These are phyloP conservation scores for Sminthurinus aureus DNA, from an alignment of 2,888 invertebrate species.

Conservation along the genomic window DNA sequence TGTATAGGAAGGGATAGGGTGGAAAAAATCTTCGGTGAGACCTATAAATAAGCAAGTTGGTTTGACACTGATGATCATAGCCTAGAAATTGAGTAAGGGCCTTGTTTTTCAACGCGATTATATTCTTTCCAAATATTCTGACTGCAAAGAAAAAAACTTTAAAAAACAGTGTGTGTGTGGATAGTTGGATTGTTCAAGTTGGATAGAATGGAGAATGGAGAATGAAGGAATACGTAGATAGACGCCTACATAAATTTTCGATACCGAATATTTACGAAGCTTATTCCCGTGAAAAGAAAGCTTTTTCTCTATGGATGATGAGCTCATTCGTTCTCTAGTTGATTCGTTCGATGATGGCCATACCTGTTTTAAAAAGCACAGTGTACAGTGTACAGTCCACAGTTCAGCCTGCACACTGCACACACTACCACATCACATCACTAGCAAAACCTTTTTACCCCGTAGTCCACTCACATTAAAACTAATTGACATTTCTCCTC, in stretches of 20 bases:
- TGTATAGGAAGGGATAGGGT: slow-evolving; percentile 22
- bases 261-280: slow-evolving; percentile 38
- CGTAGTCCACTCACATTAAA: slow-evolving; percentile 39
- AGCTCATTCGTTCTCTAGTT: slow-evolving; percentile 22
- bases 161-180: slow-evolving; percentile 7
- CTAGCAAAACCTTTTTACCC: slow-evolving; percentile 30
- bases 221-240: slow-evolving; percentile 14
- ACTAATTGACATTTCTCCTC: slow-evolving; percentile 44
- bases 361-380: slow-evolving; percentile 22
- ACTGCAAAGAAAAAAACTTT: slow-evolving; percentile 23
- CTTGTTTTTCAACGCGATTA: slow-evolving; percentile 44
- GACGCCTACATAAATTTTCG: slow-evolving; percentile 41
- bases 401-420: neutral
- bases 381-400: neutral
- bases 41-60: slow-evolving; percentile 49
- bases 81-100: slow-evolving; percentile 48
- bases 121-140: slow-evolving; percentile 27
- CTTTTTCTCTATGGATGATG: slow-evolving; percentile 28
- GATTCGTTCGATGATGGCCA: slow-evolving; percentile 13
- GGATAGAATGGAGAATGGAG: neutral
- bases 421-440: neutral
- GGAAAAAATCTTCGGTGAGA: slow-evolving; percentile 43
- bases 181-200: neutral
- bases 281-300: slow-evolving; percentile 34
- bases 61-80: slow-evolving; percentile 53